These are phyloP conservation scores for Gracilinanus agilis DNA, from an alignment of 2,113 vertebrate species.

Conservation along the genomic window DNA sequence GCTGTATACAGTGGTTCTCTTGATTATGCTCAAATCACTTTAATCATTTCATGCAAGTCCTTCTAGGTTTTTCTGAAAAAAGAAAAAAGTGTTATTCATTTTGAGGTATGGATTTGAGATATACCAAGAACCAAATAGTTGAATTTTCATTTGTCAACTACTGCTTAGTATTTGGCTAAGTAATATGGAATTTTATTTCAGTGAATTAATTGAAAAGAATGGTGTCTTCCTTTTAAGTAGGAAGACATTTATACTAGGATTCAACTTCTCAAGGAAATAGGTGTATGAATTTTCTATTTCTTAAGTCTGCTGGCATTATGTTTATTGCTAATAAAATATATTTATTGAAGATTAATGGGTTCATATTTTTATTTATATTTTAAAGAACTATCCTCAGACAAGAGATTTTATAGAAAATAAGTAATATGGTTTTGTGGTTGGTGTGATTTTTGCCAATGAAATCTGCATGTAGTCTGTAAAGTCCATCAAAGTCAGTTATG, in stretches of 20 bases:
- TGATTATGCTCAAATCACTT: no score
- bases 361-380: constrained; percentile 36
- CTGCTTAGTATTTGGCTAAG: neutral
- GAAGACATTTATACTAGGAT: neutral
- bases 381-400: rapidly evolving
- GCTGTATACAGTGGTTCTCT: no score
- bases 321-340: constrained; percentile 49
- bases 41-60: no score
- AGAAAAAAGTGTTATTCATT: neutral
- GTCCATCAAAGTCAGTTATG: neutral
- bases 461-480: neutral
- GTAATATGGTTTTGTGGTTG: neutral
- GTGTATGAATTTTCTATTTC: constrained; percentile 30
- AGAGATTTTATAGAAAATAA: neutral
- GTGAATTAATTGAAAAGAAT: neutral
- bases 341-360: constrained; percentile 42
- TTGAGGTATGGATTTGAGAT: constrained; percentile 24
- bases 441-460: neutral
- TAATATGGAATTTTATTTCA: constrained; percentile 8
- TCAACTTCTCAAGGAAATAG: constrained; percentile 4
- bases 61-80: no score
- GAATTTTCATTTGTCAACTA: neutral
- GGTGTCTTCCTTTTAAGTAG: neutral
- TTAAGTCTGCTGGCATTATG: neutral
- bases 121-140: neutral